Evolutionary conservation across 2,797 vertebrate species (phyloP).

Genomic region (Coendou prehensilis): DNA sequence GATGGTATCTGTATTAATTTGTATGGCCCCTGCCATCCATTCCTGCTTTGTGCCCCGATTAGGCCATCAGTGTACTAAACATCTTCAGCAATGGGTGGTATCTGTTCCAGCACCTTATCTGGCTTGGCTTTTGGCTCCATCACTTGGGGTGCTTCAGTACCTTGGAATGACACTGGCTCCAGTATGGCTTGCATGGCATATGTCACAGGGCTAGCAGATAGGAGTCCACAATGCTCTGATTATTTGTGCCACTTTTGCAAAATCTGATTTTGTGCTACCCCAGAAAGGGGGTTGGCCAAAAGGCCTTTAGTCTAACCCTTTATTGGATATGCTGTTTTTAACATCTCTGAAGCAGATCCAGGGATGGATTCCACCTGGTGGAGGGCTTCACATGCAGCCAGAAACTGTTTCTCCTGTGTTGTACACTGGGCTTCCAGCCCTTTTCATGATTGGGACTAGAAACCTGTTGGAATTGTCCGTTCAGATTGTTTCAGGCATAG

Average conservation of each 20-base stretch:
- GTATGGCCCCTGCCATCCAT: background rate
- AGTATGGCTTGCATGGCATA: background rate
- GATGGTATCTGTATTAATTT: background rate
- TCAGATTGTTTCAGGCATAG: background rate
- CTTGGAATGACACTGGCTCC: background rate
- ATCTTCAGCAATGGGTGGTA: background rate
- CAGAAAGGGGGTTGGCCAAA: background rate
- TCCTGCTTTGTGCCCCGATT: background rate
- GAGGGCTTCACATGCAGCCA: background rate
- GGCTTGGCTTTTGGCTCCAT: background rate
- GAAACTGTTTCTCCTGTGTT: background rate
- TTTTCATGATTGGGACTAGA: background rate
- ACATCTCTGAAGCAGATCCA: background rate
- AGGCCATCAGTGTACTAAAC: background rate
- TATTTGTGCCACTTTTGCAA: background rate
- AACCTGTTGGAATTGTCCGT: background rate
- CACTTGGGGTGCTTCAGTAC: background rate
- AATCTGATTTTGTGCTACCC: background rate
- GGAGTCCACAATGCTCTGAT: background rate
- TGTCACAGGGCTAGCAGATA: background rate
- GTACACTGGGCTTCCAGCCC: no score
- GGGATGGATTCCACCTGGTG: background rate
- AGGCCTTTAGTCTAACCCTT: background rate
- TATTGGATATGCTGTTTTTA: background rate
- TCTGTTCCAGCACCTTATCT: background rate